Percentiles rank a stretch among this genome's conserved stretches.
These are phyloP conservation scores for Psettodes erumei DNA, from an alignment of 2,113 vertebrate genomes.

Conservation along the genomic window DNA sequence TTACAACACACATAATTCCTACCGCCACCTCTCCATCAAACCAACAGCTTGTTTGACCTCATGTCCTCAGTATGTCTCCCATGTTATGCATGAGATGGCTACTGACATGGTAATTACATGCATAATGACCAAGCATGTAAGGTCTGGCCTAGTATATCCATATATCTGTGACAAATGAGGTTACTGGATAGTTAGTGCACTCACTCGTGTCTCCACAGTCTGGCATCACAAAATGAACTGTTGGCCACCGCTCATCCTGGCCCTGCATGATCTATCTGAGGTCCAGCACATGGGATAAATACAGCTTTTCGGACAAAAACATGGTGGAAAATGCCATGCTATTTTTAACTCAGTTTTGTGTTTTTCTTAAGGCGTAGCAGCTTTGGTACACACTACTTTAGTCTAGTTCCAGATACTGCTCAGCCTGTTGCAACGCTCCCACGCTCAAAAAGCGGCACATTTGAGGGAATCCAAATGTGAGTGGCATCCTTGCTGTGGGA, in stretches of 20 bases:
- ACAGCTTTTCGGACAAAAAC: slow-evolving; percentile 22
- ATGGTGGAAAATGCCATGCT: slow-evolving; percentile 11
- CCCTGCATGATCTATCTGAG: background rate
- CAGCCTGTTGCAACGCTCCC: slow-evolving; percentile 10
- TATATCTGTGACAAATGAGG: slow-evolving; percentile 43
- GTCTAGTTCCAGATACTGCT: slow-evolving; percentile 8
- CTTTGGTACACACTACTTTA: slow-evolving; percentile 20
- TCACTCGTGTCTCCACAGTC: slow-evolving; percentile 22
- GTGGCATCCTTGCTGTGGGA: slow-evolving; percentile 4
- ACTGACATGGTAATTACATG: slow-evolving; percentile 46
- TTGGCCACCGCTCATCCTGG: slow-evolving; percentile 5
- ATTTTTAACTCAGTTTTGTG: slow-evolving; percentile 24
- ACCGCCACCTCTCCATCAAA: background rate
- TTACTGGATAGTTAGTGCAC: slow-evolving; percentile 25
- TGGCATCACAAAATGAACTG: slow-evolving; percentile 11
- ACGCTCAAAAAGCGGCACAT: slow-evolving; percentile 21
- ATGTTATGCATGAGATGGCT: slow-evolving; percentile 30
- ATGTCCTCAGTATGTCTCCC: slow-evolving; percentile 14
- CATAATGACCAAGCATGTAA: slow-evolving; percentile 28
- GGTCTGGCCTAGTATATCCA: slow-evolving; percentile 22
- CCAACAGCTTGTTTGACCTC: slow-evolving; percentile 30
- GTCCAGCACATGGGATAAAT: slow-evolving; percentile 17
- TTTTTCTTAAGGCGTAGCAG: slow-evolving; percentile 33
- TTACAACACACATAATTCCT: background rate
- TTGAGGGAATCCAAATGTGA: slow-evolving; percentile 35